phyloP scores from a whole-genome alignment of 2,888 invertebrate species.

The Xestia xanthographa region DNA sequence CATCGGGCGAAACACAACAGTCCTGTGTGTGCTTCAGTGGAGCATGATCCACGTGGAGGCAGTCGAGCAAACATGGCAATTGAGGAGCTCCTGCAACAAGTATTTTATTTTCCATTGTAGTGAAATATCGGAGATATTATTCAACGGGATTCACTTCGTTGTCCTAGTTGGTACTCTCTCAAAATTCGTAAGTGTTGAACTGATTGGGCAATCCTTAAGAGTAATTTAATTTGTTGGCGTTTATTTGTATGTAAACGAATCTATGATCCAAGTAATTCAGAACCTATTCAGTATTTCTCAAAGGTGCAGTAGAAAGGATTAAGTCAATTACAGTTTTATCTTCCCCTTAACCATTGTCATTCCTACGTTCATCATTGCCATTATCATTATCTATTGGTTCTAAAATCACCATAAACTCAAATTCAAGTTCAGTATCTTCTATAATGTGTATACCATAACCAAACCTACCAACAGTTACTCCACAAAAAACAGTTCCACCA shows the following conservation, averaged over 20 bases:
- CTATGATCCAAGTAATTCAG: not conserved
- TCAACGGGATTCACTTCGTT: not conserved
- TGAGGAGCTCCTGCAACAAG: slow-evolving; percentile 10
- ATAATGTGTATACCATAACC: not conserved
- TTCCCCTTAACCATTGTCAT: not conserved
- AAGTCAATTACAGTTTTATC: too few relatives aligned
- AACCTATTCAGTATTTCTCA: not conserved
- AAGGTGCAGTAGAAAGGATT: not conserved
- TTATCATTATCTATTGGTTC: not conserved
- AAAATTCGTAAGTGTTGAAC: too few relatives aligned
- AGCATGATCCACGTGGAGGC: slow-evolving; percentile 76
- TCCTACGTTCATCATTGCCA: not conserved
- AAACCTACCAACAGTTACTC: slow-evolving; percentile 10
- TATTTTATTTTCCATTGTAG: not conserved
- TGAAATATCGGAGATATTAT: not conserved
- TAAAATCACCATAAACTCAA: not conserved
- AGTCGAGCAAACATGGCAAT: slow-evolving; percentile 51
- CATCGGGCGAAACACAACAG: slow-evolving; percentile 67
- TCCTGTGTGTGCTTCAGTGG: slow-evolving; percentile 73
- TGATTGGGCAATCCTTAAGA: not conserved
- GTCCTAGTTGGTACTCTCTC: not conserved
- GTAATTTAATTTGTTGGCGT: not conserved
- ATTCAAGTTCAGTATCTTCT: not conserved
- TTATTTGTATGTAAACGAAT: not conserved
- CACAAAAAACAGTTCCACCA: slow-evolving; percentile 35